Conservation (phyloP, 2,113 vertebrate genomes). For the Rallus limicola region DNA sequence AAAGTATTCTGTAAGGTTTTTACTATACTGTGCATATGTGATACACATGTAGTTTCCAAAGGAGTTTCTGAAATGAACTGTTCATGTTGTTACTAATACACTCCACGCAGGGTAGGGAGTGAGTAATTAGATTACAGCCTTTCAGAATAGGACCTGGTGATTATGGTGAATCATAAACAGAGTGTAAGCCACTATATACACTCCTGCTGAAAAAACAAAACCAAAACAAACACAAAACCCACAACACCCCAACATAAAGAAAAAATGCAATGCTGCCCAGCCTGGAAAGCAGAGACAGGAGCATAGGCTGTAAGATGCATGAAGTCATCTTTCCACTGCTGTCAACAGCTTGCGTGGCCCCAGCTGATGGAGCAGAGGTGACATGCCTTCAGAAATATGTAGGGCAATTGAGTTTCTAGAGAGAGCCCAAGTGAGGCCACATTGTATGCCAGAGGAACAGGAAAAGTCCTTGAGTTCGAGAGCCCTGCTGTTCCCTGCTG, state of each 20-base stretch:
- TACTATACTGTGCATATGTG: background rate
- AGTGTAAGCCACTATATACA: background rate
- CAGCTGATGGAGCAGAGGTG: slow-evolving; percentile 25
- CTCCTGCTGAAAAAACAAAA: background rate
- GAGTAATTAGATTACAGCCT: background rate
- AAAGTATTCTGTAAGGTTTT: background rate
- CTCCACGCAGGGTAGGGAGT: background rate
- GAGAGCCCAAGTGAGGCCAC: slow-evolving; percentile 9
- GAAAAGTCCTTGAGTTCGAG: background rate
- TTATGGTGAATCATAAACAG: background rate
- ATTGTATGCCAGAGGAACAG: background rate
- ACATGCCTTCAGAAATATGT: slow-evolving; percentile 30
- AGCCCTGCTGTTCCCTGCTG: background rate
- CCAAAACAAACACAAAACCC: background rate
- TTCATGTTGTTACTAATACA: background rate
- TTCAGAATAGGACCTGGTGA: slow-evolving; percentile 5
- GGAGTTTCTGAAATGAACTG: background rate
- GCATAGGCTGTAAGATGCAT: background rate
- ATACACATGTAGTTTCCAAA: background rate
- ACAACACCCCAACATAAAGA: background rate
- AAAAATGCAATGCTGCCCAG: background rate
- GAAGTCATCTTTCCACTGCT: slow-evolving; percentile 54
- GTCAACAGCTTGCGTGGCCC: slow-evolving; percentile 4
- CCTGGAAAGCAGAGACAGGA: slow-evolving; percentile 28
- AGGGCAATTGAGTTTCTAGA: slow-evolving; percentile 12